Conservation (phyloP, 2,113 vertebrate genomes). For the Myiozetetes cayanensis region DNA sequence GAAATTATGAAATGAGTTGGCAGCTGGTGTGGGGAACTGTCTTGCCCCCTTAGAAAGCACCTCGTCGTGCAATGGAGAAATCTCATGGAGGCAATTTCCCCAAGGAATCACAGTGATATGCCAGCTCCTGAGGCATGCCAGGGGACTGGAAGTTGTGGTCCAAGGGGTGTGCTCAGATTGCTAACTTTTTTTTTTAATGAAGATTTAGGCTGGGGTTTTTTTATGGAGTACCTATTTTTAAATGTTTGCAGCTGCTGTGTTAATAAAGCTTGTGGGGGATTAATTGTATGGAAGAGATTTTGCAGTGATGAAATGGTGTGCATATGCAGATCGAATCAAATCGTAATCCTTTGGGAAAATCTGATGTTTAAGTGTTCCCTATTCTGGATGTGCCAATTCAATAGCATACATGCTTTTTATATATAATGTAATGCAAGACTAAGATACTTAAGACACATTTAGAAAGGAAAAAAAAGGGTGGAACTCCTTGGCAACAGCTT, state of each 20-base stretch:
- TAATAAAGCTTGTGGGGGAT: neutral
- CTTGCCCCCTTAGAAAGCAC: neutral
- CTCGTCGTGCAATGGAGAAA: neutral
- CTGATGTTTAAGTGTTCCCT: neutral
- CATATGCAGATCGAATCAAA: constrained; percentile 11
- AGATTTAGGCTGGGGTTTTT: neutral
- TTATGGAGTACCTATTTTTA: neutral
- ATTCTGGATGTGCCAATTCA: constrained; percentile 3
- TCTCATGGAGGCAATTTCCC: neutral
- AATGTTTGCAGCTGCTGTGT: neutral
- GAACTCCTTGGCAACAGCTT: constrained; percentile 20
- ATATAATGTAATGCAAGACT: neutral
- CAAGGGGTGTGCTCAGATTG: neutral
- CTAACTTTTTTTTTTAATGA: neutral
- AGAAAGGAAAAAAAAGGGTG: constrained; percentile 34
- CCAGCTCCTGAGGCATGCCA: neutral
- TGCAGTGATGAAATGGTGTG: neutral
- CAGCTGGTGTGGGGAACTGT: neutral
- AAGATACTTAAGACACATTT: constrained; percentile 31
- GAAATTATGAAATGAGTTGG: neutral
- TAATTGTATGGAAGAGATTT: neutral
- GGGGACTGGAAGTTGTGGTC: neutral
- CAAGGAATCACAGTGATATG: neutral
- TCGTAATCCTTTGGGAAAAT: neutral
- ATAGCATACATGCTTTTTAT: neutral